phyloP scores from a whole-genome alignment of 2,113 vertebrate genomes.

The Oreochromis niloticus region DNA sequence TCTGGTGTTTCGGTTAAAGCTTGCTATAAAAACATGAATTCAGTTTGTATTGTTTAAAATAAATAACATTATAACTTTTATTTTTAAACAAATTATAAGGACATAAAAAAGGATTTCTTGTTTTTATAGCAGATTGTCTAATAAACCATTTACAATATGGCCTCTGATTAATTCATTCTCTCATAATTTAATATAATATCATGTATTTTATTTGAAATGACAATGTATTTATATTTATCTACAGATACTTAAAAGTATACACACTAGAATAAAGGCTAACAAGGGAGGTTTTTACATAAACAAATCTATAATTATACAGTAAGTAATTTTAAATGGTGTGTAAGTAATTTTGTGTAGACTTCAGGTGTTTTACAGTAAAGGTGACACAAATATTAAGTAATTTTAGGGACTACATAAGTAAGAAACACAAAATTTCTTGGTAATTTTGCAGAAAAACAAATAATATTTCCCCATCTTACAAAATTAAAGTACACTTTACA shows the following conservation, averaged over 20 bases:
- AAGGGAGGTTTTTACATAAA: background rate
- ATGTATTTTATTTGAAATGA: background rate
- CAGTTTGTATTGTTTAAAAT: background rate
- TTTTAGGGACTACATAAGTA: background rate
- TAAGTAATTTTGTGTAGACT: background rate
- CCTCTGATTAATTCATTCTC: background rate
- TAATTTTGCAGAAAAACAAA: background rate
- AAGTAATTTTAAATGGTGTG: background rate
- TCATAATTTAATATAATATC: background rate
- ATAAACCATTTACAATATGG: background rate
- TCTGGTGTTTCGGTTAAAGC: background rate
- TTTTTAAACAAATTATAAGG: background rate
- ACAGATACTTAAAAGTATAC: fast-evolving
- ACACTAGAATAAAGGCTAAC: background rate
- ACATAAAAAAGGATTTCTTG: fast-evolving
- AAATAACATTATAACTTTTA: background rate
- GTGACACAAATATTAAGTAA: background rate
- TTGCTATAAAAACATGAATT: fast-evolving
- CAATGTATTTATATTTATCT: background rate
- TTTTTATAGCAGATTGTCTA: fast-evolving
- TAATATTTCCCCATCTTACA: background rate
- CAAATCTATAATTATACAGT: background rate
- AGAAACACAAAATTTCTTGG: fast-evolving
- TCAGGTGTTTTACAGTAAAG: background rate
- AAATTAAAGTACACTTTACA: fast-evolving